Evolutionary conservation across 2,797 vertebrate species (phyloP).

Genomic region (Eremophila alpestris): DNA sequence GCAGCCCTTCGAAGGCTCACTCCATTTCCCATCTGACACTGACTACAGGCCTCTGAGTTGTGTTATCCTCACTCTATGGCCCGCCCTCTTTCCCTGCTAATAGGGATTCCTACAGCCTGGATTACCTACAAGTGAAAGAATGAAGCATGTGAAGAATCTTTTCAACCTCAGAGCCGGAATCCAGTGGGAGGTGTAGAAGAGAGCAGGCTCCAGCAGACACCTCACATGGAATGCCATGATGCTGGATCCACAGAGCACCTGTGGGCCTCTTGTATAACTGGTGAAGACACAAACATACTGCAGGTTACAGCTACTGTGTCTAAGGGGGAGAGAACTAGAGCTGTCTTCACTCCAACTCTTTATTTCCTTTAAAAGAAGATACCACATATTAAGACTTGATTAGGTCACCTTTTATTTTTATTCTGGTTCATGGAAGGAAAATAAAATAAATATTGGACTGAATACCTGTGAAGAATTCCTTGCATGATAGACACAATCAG

Average conservation of each 20-base stretch:
- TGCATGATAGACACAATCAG: neutral
- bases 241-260: rapidly evolving
- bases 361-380: neutral
- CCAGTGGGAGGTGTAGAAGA: neutral
- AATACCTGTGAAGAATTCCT: neutral
- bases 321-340: neutral
- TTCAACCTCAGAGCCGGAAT: neutral
- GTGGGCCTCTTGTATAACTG: neutral
- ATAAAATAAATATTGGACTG: neutral
- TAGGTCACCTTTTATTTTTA: neutral
- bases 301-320: rapidly evolving
- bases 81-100: neutral
- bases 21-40: neutral
- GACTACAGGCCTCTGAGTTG: neutral
- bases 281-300: neutral
- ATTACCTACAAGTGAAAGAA: neutral
- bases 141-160: neutral
- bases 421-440: neutral
- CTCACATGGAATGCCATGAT: neutral
- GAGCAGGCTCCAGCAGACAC: neutral
- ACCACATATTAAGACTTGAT: neutral
- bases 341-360: neutral
- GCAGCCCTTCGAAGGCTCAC: neutral
- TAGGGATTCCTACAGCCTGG: neutral
- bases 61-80: neutral